Conservation (phyloP, 2,113 vertebrate genomes). For the Cyprinodon brontotheroides region DNA sequence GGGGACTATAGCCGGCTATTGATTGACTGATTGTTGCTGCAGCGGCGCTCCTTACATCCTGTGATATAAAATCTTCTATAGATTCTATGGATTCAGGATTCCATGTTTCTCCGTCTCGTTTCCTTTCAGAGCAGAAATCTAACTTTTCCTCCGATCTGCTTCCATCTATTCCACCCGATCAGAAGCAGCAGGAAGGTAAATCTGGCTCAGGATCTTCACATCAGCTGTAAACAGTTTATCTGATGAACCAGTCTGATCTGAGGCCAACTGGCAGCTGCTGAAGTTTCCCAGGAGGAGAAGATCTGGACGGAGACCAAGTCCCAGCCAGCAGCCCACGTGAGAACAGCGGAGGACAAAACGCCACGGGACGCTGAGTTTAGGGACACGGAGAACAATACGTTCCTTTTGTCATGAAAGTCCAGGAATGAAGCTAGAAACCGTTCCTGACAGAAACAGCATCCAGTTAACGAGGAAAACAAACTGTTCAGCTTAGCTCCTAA, state of each 20-base stretch:
- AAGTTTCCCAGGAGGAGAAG: constrained; percentile 21
- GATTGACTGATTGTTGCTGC: too few relatives aligned
- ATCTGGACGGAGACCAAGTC: neutral
- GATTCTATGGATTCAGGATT: too few relatives aligned
- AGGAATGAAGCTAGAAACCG: neutral
- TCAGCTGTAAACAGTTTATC: neutral
- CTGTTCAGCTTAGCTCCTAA: too few relatives aligned
- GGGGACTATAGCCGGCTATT: too few relatives aligned
- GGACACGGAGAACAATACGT: neutral
- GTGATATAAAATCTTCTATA: too few relatives aligned
- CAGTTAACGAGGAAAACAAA: neutral
- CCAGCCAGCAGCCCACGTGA: constrained; percentile 28
- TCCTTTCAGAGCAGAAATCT: too few relatives aligned
- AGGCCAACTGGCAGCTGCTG: constrained; percentile 2
- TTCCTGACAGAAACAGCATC: neutral
- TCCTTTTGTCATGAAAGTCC: neutral
- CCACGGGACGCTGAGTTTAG: neutral
- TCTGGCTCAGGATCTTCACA: neutral
- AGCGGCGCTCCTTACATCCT: too few relatives aligned
- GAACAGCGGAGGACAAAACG: neutral
- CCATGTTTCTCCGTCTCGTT: too few relatives aligned
- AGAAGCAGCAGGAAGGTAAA: neutral
- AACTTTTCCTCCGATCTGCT: too few relatives aligned
- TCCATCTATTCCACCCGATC: neutral
- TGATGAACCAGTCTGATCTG: neutral